phyloP scores from a whole-genome alignment of 1,140 invertebrate species.

The Asbolus verrucosus region DNA sequence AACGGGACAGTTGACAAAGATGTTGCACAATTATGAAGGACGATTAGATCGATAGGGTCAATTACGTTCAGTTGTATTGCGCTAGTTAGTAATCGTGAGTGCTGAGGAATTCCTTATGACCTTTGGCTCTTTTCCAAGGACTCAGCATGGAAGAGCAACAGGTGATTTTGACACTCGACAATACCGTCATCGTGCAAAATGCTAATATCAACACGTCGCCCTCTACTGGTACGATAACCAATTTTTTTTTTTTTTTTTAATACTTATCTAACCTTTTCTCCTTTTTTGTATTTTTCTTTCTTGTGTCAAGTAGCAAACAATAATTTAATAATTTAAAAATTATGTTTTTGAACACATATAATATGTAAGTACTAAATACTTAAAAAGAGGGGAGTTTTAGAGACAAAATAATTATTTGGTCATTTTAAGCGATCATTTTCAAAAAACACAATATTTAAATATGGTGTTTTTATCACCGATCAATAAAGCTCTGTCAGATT shows the following conservation, averaged over 20 bases:
- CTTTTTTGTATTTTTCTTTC: no score
- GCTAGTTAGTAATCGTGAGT: slow-evolving; percentile 10
- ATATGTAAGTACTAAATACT: no score
- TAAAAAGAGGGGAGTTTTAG: no score
- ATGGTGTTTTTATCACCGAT: no score
- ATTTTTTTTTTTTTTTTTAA: background rate
- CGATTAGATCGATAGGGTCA: slow-evolving; percentile 2
- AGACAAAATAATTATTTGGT: no score
- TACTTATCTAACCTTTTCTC: background rate
- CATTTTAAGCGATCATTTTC: no score
- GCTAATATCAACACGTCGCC: background rate
- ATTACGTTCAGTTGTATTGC: slow-evolving; percentile 17
- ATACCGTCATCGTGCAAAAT: slow-evolving; percentile 38
- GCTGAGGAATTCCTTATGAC: slow-evolving; percentile 44
- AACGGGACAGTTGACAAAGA: background rate
- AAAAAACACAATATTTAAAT: no score
- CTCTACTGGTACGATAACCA: slow-evolving; percentile 11
- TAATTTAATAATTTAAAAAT: no score
- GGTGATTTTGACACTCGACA: slow-evolving; percentile 49
- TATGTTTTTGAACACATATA: no score
- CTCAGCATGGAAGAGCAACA: slow-evolving; percentile 39
- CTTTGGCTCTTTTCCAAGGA: slow-evolving; percentile 42
- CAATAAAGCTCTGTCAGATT: no score
- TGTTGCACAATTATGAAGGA: background rate
- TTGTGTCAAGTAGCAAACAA: no score